Conservation (phyloP, 1,140 invertebrate species). For the Philopotamus ludificatus region DNA sequence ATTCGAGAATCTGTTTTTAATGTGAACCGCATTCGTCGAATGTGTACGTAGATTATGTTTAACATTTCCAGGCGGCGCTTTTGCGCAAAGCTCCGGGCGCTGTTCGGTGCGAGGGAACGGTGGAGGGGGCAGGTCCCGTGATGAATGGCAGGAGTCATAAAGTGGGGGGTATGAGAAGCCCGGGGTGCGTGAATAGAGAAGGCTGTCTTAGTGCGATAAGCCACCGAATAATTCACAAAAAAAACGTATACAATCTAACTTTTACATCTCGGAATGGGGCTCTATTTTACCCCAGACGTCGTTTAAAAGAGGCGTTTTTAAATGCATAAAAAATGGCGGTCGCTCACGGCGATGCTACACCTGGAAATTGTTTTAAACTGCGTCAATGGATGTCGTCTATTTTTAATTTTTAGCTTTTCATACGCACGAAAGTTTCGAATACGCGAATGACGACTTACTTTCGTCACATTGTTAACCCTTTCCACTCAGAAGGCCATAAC, state of each 20-base stretch:
- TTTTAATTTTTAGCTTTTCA: too few relatives aligned
- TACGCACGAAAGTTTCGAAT: too few relatives aligned
- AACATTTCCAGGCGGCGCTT: conserved; percentile 2
- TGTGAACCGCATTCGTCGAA: conserved; percentile 14
- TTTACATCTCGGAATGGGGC: background rate
- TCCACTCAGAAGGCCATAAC: too few relatives aligned
- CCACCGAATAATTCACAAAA: conserved; percentile 30
- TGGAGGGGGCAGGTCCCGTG: background rate
- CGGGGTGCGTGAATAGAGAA: background rate
- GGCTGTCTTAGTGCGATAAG: conserved; percentile 30
- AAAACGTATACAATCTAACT: conserved; percentile 4
- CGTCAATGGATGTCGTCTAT: too few relatives aligned
- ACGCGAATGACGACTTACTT: too few relatives aligned
- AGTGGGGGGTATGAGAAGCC: background rate
- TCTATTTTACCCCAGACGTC: background rate
- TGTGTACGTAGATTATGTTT: conserved; percentile 12
- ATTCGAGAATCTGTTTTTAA: conserved; percentile 29
- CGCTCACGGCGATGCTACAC: too few relatives aligned
- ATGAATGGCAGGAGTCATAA: background rate
- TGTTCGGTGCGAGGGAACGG: too few relatives aligned
- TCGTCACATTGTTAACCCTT: too few relatives aligned
- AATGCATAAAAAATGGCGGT: too few relatives aligned
- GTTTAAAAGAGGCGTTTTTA: too few relatives aligned
- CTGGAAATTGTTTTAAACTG: too few relatives aligned
- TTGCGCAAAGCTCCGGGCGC: too few relatives aligned